These are phyloP conservation scores for Apostichopus californicus DNA, from an alignment of 35 echinoderm and acorn worm genomes.

Conservation along the genomic window DNA sequence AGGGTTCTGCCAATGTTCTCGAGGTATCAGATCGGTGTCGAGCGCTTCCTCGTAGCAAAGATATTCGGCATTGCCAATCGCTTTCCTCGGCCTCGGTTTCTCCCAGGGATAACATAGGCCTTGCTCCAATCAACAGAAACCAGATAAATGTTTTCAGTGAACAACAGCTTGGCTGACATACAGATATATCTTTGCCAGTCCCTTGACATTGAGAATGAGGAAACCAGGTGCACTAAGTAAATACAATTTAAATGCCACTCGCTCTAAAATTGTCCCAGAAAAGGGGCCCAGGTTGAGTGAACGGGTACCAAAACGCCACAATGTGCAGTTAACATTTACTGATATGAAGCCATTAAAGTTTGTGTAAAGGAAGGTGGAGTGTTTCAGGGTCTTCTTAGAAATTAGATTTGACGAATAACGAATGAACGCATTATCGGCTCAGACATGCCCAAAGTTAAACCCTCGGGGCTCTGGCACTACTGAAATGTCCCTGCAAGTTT, in stretches of 20 bases:
- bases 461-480: background rate
- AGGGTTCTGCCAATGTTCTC: background rate
- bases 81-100: background rate
- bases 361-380: background rate
- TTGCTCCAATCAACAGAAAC: constrained; percentile 7
- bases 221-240: constrained; percentile 17
- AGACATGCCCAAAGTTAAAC: background rate
- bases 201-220: constrained; percentile 8
- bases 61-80: background rate
- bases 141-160: constrained; percentile 6
- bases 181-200: background rate
- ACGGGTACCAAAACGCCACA: background rate
- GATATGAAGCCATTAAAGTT: background rate
- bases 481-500: background rate
- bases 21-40: background rate
- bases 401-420: background rate
- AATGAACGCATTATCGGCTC: background rate
- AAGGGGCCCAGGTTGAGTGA: background rate
- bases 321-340: background rate
- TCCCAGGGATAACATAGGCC: background rate
- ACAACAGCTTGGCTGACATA: background rate
- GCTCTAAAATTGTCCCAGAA: background rate
- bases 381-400: background rate
- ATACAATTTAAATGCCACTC: constrained; percentile 22
- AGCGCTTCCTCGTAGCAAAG: background rate